These are phyloP conservation scores for Lasioglossum figueresi DNA, from an alignment of 2,888 invertebrate species.

Conservation along the genomic window DNA sequence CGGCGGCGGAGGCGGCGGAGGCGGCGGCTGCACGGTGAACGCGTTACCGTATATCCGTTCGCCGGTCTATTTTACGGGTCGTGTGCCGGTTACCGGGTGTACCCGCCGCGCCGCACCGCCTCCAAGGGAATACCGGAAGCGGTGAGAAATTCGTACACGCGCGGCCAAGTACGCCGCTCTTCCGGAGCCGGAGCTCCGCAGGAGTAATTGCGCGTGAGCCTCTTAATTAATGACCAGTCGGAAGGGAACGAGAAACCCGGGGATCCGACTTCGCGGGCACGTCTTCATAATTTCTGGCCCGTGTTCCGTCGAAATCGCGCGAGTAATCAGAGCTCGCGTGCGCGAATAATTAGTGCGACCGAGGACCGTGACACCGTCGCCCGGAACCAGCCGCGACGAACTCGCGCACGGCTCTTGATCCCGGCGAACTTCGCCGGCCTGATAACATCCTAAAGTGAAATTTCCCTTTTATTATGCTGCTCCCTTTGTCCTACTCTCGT, in stretches of 20 bases:
- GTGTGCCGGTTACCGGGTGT: neutral
- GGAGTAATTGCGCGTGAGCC: constrained; percentile 58
- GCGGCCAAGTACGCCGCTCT: constrained; percentile 32
- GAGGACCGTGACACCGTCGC: neutral
- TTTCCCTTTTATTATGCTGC: neutral
- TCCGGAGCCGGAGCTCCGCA: constrained; percentile 18
- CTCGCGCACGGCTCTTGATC: neutral
- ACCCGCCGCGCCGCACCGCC: neutral
- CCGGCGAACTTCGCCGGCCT: neutral
- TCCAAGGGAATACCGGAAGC: constrained; percentile 37
- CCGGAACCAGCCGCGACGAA: constrained; percentile 7
- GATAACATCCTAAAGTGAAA: neutral
- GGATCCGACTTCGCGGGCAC: constrained; percentile 34
- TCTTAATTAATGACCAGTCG: constrained; percentile 61
- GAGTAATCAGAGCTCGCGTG: constrained; percentile 41
- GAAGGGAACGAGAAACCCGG: constrained; percentile 27
- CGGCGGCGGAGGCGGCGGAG: neutral
- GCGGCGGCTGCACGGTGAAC: neutral
- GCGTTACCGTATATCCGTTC: constrained; percentile 39
- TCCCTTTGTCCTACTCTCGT: too few species aligned
- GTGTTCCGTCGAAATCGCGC: constrained; percentile 31
- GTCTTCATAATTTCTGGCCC: constrained; percentile 53
- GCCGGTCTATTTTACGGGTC: constrained; percentile 20
- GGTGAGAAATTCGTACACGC: constrained; percentile 48
- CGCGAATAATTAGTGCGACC: constrained; percentile 39